These are phyloP conservation scores for Hyles euphorbiae DNA, from an alignment of 1,140 invertebrate species.

Conservation along the genomic window DNA sequence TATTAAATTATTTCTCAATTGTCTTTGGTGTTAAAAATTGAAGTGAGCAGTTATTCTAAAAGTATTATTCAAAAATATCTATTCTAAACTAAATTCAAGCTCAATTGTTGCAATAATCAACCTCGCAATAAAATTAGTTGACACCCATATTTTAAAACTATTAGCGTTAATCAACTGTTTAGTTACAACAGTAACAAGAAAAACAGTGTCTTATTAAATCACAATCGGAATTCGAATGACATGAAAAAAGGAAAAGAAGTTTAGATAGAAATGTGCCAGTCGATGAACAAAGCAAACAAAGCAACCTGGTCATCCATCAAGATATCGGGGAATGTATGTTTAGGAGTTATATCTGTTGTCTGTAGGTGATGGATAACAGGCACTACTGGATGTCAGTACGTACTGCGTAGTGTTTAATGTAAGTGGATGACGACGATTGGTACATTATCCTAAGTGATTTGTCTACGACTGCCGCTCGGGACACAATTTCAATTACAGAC, in stretches of 20 bases:
- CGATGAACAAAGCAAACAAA: conserved; percentile 49
- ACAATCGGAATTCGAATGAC: conserved; percentile 45
- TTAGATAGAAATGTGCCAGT: conserved; percentile 53
- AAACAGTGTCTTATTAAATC: conserved; percentile 54
- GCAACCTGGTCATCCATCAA: conserved; percentile 42
- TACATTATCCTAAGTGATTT: background rate
- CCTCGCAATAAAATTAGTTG: conserved; percentile 3
- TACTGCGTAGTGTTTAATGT: conserved; percentile 21
- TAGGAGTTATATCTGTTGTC: no score
- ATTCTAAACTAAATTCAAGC: background rate
- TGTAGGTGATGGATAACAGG: conserved; percentile 24
- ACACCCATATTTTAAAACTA: conserved; percentile 23
- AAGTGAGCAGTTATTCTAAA: no score
- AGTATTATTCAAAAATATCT: background rate
- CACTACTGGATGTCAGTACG: conserved; percentile 24
- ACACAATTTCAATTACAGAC: conserved; percentile 15
- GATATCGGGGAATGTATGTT: background rate
- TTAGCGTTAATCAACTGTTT: conserved; percentile 67
- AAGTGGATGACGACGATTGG: conserved; percentile 13
- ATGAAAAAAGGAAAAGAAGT: conserved; percentile 55
- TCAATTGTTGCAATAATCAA: background rate
- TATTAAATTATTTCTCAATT: no score
- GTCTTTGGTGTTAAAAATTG: no score
- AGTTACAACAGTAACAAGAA: conserved; percentile 67
- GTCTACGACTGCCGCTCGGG: background rate